A percentile compares a stretch with the other conserved stretches of the same genome.
Conservation (phyloP, 2,113 vertebrate genomes). For the Paramormyrops kingsleyae region DNA sequence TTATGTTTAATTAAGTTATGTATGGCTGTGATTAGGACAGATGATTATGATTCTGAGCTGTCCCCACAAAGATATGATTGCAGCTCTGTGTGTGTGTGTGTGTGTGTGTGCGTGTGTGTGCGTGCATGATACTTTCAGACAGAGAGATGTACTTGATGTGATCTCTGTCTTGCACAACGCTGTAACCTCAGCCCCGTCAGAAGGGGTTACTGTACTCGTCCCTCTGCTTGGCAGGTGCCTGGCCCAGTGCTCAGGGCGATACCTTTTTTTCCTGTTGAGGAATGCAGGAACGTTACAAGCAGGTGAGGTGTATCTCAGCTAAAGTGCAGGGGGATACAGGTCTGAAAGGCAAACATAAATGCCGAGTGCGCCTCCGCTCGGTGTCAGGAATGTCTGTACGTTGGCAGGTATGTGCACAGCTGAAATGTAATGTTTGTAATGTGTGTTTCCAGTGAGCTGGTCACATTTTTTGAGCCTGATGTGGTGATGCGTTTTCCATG, state of each 20-base stretch:
- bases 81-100: neutral
- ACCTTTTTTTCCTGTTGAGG: constrained; percentile 25
- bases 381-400: constrained; percentile 47
- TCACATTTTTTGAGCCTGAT: constrained; percentile 7
- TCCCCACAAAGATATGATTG: too few species aligned
- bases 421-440: constrained; percentile 19
- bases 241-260: constrained; percentile 31
- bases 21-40: neutral
- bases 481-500: constrained; percentile 41
- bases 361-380: constrained; percentile 26
- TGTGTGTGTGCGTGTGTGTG: neutral
- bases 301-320: constrained; percentile 10
- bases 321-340: constrained; percentile 31
- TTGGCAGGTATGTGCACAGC: constrained; percentile 38
- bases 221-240: neutral
- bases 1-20: neutral
- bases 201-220: neutral
- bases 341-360: constrained; percentile 49
- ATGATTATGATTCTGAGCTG: too few species aligned
- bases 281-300: constrained; percentile 47
- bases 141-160: neutral
- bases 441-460: constrained; percentile 27
- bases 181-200: neutral
- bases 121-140: neutral
- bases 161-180: neutral